Conservation (phyloP, 2,797 vertebrate genomes). For the Craterocephalus amniculus region DNA sequence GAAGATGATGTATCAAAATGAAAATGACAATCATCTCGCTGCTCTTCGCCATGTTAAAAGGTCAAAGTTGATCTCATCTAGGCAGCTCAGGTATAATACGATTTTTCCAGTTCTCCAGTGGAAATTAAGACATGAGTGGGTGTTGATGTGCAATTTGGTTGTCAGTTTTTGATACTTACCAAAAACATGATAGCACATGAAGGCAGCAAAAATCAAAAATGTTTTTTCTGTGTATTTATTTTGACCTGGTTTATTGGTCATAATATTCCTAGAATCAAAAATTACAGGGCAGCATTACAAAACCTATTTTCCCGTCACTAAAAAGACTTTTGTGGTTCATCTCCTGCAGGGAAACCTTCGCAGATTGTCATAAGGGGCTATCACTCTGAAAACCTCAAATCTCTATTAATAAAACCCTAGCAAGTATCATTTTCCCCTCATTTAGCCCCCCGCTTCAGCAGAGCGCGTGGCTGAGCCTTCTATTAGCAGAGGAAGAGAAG, state of each 20-base stretch:
- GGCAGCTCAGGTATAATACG: no score
- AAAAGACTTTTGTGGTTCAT: neutral
- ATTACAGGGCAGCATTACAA: no score
- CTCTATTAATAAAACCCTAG: constrained; percentile 16
- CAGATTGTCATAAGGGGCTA: constrained; percentile 28
- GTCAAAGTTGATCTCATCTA: no score
- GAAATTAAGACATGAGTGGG: no score
- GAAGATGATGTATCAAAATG: no score
- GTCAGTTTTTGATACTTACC: no score
- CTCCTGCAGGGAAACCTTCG: neutral
- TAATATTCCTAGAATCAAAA: neutral
- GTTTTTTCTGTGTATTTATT: neutral
- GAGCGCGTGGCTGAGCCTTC: constrained; percentile 34
- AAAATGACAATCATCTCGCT: no score
- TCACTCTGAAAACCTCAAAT: constrained; percentile 23
- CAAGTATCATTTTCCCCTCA: constrained; percentile 1
- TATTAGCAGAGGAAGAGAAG: constrained; percentile 37
- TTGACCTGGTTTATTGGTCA: no score
- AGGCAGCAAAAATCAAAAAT: neutral
- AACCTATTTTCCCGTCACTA: neutral
- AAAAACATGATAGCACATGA: no score
- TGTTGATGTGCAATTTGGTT: no score
- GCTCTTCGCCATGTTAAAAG: no score
- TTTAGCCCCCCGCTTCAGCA: constrained; percentile 8
- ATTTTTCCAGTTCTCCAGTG: no score